Evolutionary conservation across 2,888 invertebrate species (phyloP).

Genomic region (Leptogaster cylindrica): DNA sequence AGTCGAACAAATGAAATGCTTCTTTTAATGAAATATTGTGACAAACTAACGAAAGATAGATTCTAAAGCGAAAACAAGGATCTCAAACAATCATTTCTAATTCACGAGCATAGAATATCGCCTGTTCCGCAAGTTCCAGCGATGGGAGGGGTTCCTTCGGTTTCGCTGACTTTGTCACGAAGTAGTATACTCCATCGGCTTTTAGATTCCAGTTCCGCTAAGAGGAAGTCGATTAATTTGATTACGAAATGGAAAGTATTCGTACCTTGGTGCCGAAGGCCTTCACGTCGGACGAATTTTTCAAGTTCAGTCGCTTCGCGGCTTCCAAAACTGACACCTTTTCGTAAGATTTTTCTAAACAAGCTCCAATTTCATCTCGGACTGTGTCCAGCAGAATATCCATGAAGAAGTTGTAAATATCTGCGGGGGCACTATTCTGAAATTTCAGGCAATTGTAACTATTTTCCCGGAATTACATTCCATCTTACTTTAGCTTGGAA

Average conservation of each 20-base stretch:
- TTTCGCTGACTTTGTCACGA: conserved; percentile 77
- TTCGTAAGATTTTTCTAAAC: conserved; percentile 95
- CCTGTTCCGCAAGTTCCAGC: conserved; percentile 87
- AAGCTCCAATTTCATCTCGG: conserved; percentile 93
- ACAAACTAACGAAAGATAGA: too few species aligned
- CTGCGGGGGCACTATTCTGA: conserved; percentile 93
- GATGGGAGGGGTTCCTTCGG: conserved; percentile 84
- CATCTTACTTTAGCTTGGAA: conserved; percentile 78
- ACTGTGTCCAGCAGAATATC: conserved; percentile 95
- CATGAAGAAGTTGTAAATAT: conserved; percentile 95
- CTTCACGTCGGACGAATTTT: conserved; percentile 76
- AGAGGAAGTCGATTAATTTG: conserved; percentile 50
- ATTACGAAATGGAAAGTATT: not conserved
- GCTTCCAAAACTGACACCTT: conserved; percentile 87
- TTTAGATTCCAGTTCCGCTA: conserved; percentile 84
- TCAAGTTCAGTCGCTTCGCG: conserved; percentile 85
- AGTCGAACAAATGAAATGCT: too few species aligned
- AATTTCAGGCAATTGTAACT: conserved; percentile 49
- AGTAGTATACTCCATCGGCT: conserved; percentile 81
- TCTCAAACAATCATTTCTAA: conserved; percentile 97
- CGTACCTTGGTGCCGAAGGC: conserved; percentile 79
- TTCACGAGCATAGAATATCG: conserved; percentile 96
- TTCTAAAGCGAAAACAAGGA: not conserved
- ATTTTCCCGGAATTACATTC: not conserved
- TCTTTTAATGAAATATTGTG: too few species aligned